These are phyloP conservation scores for Tigriopus californicus DNA, from an alignment of 2,888 invertebrate genomes.

Conservation along the genomic window DNA sequence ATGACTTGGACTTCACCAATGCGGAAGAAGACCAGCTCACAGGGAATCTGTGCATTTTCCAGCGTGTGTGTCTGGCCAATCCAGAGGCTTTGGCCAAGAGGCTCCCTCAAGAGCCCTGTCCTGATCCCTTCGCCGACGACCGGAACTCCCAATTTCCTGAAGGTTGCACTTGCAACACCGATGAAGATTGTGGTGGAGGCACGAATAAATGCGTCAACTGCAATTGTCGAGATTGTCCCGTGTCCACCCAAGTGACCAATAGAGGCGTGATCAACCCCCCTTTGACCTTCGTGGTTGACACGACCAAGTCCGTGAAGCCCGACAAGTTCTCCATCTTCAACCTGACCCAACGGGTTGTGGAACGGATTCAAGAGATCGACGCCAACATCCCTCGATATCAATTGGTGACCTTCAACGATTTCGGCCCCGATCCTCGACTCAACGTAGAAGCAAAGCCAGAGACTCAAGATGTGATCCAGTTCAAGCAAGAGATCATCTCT, in stretches of 20 bases:
- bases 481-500: neutral
- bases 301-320: constrained; percentile 14
- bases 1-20: neutral
- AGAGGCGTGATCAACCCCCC: constrained; percentile 10
- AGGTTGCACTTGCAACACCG: constrained; percentile 2
- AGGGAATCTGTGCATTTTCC: constrained; percentile 6
- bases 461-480: constrained; percentile 5
- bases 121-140: neutral
- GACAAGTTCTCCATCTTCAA: constrained; percentile 17
- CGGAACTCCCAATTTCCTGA: neutral
- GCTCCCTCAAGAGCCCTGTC: constrained; percentile 1
- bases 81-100: neutral
- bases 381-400: constrained; percentile 12
- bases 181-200: constrained; percentile 5
- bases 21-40: neutral
- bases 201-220: neutral
- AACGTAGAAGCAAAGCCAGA: neutral
- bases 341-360: constrained; percentile 15
- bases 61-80: constrained; percentile 2
- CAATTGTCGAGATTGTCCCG: constrained; percentile 9
- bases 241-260: neutral
- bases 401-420: constrained; percentile 12
- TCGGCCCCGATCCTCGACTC: constrained; percentile 3
- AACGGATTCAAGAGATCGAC: constrained; percentile 6
- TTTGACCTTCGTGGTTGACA: constrained; percentile 10